Evolutionary conservation across 2,888 invertebrate genomes (phyloP), one percentile per base, ranked within the genome.

Genomic region (Brachyptera putata): DNA sequence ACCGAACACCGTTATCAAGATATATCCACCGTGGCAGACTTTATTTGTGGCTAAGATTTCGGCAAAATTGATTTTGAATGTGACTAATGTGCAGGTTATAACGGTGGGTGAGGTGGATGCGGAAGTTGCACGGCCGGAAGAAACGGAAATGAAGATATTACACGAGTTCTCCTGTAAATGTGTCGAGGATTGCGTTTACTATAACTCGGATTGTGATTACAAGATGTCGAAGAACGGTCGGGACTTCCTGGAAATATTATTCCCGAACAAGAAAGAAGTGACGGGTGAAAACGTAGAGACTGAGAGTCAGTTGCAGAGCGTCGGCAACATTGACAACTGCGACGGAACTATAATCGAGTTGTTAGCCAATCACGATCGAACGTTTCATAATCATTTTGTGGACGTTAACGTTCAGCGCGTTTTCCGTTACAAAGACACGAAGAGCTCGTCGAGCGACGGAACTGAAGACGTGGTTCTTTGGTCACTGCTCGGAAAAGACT

Each of bases 401-500:
- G 30, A 56, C 48, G 41, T 61, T n/a, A 49, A 25, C 41, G 30
- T 61, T 16, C 39, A 22, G 26, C 34, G 41, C 24, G 50, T 61
- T 1, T 61, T 61, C n/a, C 39, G 16, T 25, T 56, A 43, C 24
- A 36, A 36, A 26, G 25, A 37, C 13, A 34, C 24, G 18, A 14
- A 16, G 2, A 41, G 21, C 13, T 3, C n/a, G n/a, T 30, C 30
- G 7, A 7, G 5, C 30, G 30, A 26, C 7, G 13, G 2, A 26
- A 4, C 11, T 18, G 55, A n/a, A n/a, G 46, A 34, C 9, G 4
- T 37, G n/a, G 34, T 39, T 25, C n/a, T n/a, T n/a, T 64, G 60
- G 62, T 62, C 62, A 16, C 21, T 62, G n/a, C 46, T 64, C 3
- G 62, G 62, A 11, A 56, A 60, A 21, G 64, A 64, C 22, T 34